Conservation (phyloP, 92 coral and sea anemone genomes). For the Actinostola sp. region DNA sequence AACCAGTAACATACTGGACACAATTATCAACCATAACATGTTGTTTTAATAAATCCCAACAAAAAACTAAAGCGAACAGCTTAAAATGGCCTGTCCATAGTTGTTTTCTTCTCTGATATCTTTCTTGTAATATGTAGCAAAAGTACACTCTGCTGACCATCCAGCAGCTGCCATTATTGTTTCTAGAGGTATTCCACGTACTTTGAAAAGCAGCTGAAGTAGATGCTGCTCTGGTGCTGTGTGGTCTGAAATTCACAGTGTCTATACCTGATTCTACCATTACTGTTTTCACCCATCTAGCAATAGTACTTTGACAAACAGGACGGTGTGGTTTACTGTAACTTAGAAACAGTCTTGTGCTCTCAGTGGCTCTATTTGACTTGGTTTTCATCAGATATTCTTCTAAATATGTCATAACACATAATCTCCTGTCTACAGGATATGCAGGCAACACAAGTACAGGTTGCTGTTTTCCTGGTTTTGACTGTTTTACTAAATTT, state of each 20-base stretch:
- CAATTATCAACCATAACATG: no score
- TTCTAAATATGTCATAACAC: constrained; percentile 11
- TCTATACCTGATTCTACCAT: constrained; percentile 24
- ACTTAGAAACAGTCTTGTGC: constrained; percentile 7
- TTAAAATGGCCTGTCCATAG: constrained; percentile 2
- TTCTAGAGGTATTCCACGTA: constrained; percentile 26
- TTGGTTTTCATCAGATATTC: not conserved
- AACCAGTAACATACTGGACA: no score
- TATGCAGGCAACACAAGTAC: constrained; percentile 3
- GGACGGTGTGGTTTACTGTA: constrained; percentile 1
- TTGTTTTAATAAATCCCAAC: no score
- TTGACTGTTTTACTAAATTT: not conserved
- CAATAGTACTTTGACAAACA: not conserved
- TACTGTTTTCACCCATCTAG: constrained; percentile 20
- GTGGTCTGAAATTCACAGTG: constrained; percentile 10
- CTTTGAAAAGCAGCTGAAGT: constrained; percentile 34
- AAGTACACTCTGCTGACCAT: constrained; percentile 27
- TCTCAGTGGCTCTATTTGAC: not conserved
- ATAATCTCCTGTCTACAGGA: constrained; percentile 14
- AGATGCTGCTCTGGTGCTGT: constrained; percentile 43
- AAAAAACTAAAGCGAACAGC: no score
- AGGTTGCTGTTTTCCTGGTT: constrained; percentile 8
- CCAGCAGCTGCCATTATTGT: constrained; percentile 38
- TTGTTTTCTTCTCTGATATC: not conserved
- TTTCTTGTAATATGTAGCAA: constrained; percentile 44